Evolutionary conservation across 35 echinoderm and acorn worm species (phyloP), one percentile per base, ranked within the genome.

Genomic region (Apostichopus parvimensis): DNA sequence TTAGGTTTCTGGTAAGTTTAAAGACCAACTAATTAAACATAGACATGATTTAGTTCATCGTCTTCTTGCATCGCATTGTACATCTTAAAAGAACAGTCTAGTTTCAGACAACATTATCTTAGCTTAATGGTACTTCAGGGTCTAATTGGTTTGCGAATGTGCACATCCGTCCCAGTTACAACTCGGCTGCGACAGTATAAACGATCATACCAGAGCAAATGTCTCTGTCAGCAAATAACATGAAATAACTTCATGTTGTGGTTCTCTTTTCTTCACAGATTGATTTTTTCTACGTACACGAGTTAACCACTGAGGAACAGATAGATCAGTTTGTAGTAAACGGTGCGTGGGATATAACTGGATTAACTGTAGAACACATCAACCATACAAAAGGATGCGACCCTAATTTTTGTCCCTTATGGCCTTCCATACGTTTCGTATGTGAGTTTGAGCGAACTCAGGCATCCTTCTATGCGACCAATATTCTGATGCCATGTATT

Each of bases 401-500:
- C 6, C 18, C 58, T 1, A n/a, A 25, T 6, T 5, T 6, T 15
- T 82, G 79, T 82, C 79, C 55, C 4, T 15, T 7, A 45, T 88
- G 86, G 86, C 86, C 86, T 45, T 88, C 86, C 24, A 53, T 88
- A 60, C 20, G 52, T 54, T 88, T 72, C 61, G 64, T 88, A 15
- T 21, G 93, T 8, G 81, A 55, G 25, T 86, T 95, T 18, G 70
- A 68, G 65, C 53, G 95, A 55, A 77, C n/a, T 6, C 82, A 91
- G 89, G 53, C 92, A 24, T 56, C 56, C 6, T 93, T 95, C 88
- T 90, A 95, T 58, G 62, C 81, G 11, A 58, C 79, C 14, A 83
- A 90, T n/a, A 90, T 95, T 55, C 54, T 95, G 7, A 53, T 95
- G 18, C 95, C 95, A 4, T 95, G 92, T 87, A 11, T 91, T 11